Evolutionary conservation across 2,797 vertebrate genomes (phyloP).

Genomic region (Gymnothorax javanicus): DNA sequence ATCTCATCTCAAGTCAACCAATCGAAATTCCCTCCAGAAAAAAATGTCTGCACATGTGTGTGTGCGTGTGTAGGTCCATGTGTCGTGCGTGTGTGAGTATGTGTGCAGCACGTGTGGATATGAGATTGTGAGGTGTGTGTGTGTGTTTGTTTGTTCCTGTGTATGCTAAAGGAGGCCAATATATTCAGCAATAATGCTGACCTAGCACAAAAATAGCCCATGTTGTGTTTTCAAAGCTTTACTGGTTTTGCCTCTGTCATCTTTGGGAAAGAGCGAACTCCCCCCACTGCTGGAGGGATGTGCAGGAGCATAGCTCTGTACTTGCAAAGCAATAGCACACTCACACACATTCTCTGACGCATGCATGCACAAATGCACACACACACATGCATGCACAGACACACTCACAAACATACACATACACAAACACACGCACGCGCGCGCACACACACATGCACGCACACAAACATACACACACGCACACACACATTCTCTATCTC

Average conservation of each 20-base stretch:
- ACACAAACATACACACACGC: not conserved
- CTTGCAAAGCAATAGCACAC: not conserved
- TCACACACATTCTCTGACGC: not conserved
- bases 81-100: not conserved
- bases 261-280: not conserved
- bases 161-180: not conserved
- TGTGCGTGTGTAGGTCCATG: constrained; percentile 31
- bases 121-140: not conserved
- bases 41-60: not conserved
- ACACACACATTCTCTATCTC: constrained; percentile 9
- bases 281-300: not conserved
- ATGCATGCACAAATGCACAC: not conserved
- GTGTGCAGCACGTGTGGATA: not conserved
- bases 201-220: not conserved
- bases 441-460: not conserved
- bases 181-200: not conserved
- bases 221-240: constrained; percentile 19
- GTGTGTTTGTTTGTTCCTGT: not conserved
- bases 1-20: too few relatives aligned
- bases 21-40: not conserved
- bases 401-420: not conserved
- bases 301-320: not conserved
- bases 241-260: not conserved
- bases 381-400: constrained; percentile 3
- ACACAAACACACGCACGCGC: not conserved